phyloP scores from a whole-genome alignment of 2,888 invertebrate genomes.

The Aethes cnicana region DNA sequence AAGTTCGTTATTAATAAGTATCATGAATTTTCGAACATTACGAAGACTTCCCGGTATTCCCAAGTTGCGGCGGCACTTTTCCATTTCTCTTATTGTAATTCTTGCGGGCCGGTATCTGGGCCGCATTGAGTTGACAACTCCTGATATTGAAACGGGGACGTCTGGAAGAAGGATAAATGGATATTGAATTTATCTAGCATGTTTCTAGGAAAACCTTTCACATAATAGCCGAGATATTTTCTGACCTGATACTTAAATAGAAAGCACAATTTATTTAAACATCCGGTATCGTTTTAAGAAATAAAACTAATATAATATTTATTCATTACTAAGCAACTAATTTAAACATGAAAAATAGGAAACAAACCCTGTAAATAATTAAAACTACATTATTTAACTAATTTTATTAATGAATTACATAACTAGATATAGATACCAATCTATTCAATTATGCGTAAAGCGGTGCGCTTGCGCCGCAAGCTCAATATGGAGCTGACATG shows the following conservation, averaged over 20 bases:
- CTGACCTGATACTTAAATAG: background rate
- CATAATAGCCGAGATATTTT: background rate
- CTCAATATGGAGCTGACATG: conserved; percentile 50
- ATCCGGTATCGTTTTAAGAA: too few relatives aligned
- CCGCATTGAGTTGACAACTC: conserved; percentile 21
- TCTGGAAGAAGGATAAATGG: background rate
- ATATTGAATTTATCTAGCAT: background rate
- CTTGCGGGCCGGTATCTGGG: conserved; percentile 9
- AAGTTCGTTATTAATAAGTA: conserved; percentile 21
- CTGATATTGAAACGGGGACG: conserved; percentile 11
- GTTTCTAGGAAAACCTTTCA: conserved; percentile 3
- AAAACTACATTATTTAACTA: too few relatives aligned
- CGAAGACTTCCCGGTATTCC: conserved; percentile 10
- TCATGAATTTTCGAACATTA: conserved; percentile 25
- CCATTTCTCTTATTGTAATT: conserved; percentile 21
- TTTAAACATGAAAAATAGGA: too few relatives aligned
- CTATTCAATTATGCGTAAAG: conserved; percentile 2
- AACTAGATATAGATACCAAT: background rate
- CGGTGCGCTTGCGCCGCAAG: too few relatives aligned
- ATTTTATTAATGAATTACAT: too few relatives aligned
- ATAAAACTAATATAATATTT: too few relatives aligned
- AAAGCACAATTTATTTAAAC: too few relatives aligned
- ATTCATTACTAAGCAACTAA: too few relatives aligned
- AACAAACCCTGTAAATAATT: too few relatives aligned
- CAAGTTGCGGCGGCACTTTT: conserved; percentile 12